Conservation (phyloP, 2,888 invertebrate species). For the Mactromeris polynyma region DNA sequence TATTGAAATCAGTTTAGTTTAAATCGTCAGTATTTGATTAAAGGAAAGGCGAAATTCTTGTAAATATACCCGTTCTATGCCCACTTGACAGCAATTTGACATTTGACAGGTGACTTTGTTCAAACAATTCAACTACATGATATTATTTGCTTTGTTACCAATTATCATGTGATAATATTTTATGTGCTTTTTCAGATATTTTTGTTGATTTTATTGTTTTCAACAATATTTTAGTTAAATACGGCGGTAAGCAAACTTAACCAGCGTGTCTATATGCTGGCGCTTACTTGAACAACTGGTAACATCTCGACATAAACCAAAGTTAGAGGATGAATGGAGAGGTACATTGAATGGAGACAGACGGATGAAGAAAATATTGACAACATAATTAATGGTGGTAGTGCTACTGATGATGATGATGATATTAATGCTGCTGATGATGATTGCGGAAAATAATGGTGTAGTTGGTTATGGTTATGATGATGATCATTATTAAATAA, state of each 20-base stretch:
- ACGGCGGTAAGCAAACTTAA: not conserved
- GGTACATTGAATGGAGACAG: no score
- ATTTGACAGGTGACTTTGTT: slow-evolving; percentile 50
- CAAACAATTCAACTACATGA: slow-evolving; percentile 9
- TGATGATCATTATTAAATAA: not conserved
- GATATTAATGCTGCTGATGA: not conserved
- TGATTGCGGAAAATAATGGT: no score
- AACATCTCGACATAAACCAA: no score
- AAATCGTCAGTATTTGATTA: slow-evolving; percentile 42
- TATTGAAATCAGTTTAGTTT: slow-evolving; percentile 46
- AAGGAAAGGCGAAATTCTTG: slow-evolving; percentile 39
- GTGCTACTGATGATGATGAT: not conserved
- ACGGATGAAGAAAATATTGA: no score
- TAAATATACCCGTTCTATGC: slow-evolving; percentile 35
- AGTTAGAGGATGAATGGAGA: no score
- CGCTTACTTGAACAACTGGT: no score
- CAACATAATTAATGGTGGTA: not conserved
- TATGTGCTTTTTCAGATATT: not conserved
- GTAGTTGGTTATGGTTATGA: no score
- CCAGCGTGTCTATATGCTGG: no score
- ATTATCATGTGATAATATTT: slow-evolving; percentile 15
- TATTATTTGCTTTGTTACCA: slow-evolving; percentile 15
- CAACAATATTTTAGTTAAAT: not conserved
- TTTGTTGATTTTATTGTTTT: not conserved
- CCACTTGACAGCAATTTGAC: slow-evolving; percentile 49